Evolutionary conservation across 2,888 invertebrate genomes (phyloP).

Genomic region (Erebia epiphron): DNA sequence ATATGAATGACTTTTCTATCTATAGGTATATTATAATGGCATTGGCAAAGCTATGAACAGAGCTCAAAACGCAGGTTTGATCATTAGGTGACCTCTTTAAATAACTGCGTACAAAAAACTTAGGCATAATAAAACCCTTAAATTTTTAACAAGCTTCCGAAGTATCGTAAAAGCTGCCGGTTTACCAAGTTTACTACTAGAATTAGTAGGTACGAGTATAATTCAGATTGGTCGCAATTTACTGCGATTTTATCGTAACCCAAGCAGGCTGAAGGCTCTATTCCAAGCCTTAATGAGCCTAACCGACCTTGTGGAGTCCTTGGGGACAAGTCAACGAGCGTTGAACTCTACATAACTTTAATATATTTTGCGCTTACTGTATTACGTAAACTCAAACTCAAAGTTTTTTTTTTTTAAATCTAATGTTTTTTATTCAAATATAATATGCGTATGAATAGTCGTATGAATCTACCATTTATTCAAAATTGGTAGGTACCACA

Average conservation of each 20-base stretch:
- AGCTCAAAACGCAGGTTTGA: no score
- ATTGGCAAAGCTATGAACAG: no score
- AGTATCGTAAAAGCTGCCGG: not conserved
- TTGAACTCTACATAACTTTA: not conserved
- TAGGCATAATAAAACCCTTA: not conserved
- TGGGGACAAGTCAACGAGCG: not conserved
- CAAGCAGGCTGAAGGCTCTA: not conserved
- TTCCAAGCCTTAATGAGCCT: not conserved
- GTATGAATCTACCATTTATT: no score
- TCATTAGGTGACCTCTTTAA: no score
- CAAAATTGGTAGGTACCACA: no score
- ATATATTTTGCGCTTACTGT: no score
- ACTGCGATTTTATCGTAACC: slow-evolving; percentile 6
- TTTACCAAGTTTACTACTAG: not conserved
- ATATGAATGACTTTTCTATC: no score
- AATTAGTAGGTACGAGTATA: not conserved
- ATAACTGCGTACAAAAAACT: not conserved
- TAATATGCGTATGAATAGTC: no score
- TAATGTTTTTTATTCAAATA: no score
- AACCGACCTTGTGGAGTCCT: not conserved
- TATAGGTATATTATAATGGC: no score
- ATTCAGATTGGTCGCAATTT: slow-evolving; percentile 3
- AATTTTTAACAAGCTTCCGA: not conserved
- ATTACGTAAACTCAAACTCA: no score
- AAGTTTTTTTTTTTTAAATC: no score